phyloP scores from a whole-genome alignment of 2,888 invertebrate genomes.

The Gortyna flavago region DNA sequence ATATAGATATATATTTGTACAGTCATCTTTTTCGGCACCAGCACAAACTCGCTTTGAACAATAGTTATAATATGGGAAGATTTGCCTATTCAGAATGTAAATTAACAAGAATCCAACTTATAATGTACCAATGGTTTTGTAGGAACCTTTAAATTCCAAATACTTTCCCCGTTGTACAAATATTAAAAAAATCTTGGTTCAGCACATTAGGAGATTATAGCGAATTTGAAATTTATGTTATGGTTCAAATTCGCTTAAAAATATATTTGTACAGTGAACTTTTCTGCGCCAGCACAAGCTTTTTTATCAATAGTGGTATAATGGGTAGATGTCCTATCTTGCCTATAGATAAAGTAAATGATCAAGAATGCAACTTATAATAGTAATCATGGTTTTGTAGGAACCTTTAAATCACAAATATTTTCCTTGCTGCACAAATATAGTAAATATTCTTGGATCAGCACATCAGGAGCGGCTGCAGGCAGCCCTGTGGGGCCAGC shows the following conservation, averaged over 20 bases:
- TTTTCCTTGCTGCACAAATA: background rate
- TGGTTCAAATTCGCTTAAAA: constrained; percentile 11
- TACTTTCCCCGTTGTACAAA: background rate
- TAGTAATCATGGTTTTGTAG: no score
- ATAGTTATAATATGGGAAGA: constrained; percentile 15
- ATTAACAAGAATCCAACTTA: constrained; percentile 1
- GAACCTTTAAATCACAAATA: background rate
- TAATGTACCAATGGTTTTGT: background rate
- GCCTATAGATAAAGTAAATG: constrained; percentile 13
- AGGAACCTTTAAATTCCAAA: background rate
- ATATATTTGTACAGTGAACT: background rate
- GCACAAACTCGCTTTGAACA: constrained; percentile 9
- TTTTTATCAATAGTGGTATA: background rate
- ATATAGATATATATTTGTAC: background rate
- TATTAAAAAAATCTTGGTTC: background rate
- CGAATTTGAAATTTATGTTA: background rate
- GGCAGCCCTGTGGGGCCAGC: no score
- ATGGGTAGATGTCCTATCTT: constrained; percentile 22
- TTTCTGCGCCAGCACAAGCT: constrained; percentile 11
- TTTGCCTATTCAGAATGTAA: constrained; percentile 3
- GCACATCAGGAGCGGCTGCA: background rate
- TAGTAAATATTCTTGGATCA: background rate
- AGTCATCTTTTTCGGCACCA: constrained; percentile 9
- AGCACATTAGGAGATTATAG: background rate
- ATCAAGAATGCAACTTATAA: background rate